Base-by-base conservation (phyloP, 1,140 invertebrate genomes). In the Zaprionus tsacasi region DNA sequence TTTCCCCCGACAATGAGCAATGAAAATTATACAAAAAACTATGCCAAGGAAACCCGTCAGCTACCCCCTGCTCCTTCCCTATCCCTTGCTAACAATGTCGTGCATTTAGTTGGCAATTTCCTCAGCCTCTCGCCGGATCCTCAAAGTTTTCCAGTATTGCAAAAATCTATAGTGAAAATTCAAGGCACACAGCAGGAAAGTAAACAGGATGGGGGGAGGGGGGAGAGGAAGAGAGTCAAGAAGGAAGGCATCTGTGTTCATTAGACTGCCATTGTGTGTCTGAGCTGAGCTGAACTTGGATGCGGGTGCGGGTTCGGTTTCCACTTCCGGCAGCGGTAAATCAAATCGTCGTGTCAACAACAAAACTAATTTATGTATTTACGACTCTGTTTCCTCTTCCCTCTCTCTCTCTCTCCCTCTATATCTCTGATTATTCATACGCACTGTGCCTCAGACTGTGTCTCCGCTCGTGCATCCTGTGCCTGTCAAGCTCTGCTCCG, bases 291-390 rank as follows among this genome's bases (percentile, higher is more conserved):
- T 30, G 27, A 30, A 3, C 27, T 30, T 79, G 36, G 21, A 30
- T 38, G 38, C 30, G 55, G 35, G 25, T 21, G 21, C 21, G 21
- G 35, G 25, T 17, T 35, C 35, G 52, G 27, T 27, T 67, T 61
- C 58, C 64, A 66, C 54, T 43, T 66, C 54, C 64, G 38, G 36
- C 33, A 36, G 12, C 56, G 45, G 52, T 77, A 57, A 69, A 70
- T 75, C 83, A 88, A 80, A 77, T 87, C 76, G 83, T 50, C 83
- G 80, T 82, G 85, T 87, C 80, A 87, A 78, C 72, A 83, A 66
- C 79, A 70, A 75, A 88, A 78, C 76, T 88, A 82, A 87, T 87
- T 87, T 87, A 83, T 87, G 87, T 87, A 88, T 88, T 88, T 87
- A 80, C 73, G 70, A 82, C 50, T 67, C 52, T 78, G 63, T 65